phyloP scores from a whole-genome alignment of 2,797 vertebrate species.

The Lacerta viridis region DNA sequence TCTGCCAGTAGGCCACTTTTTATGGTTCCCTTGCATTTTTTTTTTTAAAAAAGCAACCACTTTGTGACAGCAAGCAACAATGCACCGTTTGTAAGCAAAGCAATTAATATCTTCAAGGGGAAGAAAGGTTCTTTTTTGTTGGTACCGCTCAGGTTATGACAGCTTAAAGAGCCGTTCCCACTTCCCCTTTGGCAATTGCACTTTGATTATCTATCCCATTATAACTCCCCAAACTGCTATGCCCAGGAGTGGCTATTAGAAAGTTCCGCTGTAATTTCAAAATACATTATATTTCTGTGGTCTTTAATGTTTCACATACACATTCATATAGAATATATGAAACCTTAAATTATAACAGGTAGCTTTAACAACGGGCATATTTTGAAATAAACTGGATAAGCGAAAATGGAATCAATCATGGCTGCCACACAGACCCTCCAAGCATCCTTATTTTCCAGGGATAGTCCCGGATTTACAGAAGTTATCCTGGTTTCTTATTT shows the following conservation, averaged over 20 bases:
- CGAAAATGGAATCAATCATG: slow-evolving; percentile 4
- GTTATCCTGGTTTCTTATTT: too few relatives aligned
- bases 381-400: background rate
- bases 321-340: slow-evolving; percentile 5
- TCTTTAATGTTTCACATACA: slow-evolving; percentile 5
- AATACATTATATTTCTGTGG: slow-evolving; percentile 18
- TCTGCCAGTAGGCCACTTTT: background rate
- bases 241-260: slow-evolving; percentile 30
- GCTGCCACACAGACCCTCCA: background rate
- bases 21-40: background rate
- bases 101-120: slow-evolving; percentile 19
- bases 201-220: slow-evolving; percentile 31
- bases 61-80: background rate
- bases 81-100: slow-evolving; percentile 13
- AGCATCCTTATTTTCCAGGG: too few relatives aligned
- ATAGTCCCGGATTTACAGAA: too few relatives aligned
- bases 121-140: slow-evolving; percentile 12
- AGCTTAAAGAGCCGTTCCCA: slow-evolving; percentile 23
- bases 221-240: slow-evolving; percentile 18
- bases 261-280: slow-evolving; percentile 33
- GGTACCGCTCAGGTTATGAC: background rate
- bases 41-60: background rate
- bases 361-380: background rate
- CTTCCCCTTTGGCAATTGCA: slow-evolving; percentile 11
- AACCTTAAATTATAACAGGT: slow-evolving; percentile 22